Percentiles rank a stretch among this genome's conserved stretches.
Evolutionary conservation across 2,113 vertebrate species (phyloP).

Genomic region (Chloropsis hardwickii): DNA sequence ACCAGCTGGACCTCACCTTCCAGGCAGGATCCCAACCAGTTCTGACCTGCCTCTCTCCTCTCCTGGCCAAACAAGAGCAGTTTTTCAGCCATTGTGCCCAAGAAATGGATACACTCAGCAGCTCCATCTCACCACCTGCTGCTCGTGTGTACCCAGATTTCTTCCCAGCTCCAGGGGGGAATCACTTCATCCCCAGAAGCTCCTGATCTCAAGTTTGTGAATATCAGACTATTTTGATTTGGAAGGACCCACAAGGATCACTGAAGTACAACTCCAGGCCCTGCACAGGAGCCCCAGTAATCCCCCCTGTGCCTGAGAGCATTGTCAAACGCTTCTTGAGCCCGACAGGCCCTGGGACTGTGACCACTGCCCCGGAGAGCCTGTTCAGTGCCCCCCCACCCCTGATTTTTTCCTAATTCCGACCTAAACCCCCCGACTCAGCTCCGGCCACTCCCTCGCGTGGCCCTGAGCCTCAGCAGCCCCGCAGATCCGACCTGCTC

Average conservation of each 20-base stretch:
- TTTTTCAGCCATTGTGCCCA: background rate
- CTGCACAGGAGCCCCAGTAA: background rate
- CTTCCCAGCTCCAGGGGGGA: background rate
- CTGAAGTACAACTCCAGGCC: background rate
- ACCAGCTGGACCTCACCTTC: background rate
- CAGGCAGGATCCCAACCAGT: background rate
- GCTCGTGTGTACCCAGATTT: rapidly evolving
- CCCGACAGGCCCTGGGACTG: background rate
- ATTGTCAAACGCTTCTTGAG: rapidly evolving
- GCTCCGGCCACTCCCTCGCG: background rate
- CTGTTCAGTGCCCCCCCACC: background rate
- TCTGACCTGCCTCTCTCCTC: background rate
- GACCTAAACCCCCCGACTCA: rapidly evolving
- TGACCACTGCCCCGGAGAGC: background rate
- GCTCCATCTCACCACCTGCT: background rate
- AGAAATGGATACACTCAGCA: background rate
- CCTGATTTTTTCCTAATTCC: background rate
- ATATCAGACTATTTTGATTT: too few relatives aligned
- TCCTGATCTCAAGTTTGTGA: background rate
- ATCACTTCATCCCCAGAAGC: background rate
- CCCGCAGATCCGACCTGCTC: rapidly evolving
- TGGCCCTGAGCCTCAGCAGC: background rate
- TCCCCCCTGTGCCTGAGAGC: background rate
- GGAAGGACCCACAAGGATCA: background rate
- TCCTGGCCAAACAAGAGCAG: background rate